These are phyloP conservation scores for Bombus turneri DNA, from an alignment of 1,140 invertebrate genomes.

Conservation along the genomic window DNA sequence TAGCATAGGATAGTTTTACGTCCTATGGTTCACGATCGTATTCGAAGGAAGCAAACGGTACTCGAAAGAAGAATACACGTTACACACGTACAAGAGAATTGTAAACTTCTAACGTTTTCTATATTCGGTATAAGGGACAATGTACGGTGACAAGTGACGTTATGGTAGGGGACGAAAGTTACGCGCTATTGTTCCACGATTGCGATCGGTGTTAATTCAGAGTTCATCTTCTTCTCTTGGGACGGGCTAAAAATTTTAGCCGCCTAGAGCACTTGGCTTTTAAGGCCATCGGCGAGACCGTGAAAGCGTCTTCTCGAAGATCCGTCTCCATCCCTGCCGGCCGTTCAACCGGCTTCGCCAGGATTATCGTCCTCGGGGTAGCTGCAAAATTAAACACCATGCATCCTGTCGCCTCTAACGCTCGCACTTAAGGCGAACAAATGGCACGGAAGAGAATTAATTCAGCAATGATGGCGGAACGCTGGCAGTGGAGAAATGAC, in stretches of 20 bases:
- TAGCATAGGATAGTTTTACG: no score
- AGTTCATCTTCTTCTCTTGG: slow-evolving; percentile 55
- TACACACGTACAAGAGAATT: neutral
- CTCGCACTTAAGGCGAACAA: slow-evolving; percentile 5
- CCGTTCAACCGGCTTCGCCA: slow-evolving; percentile 67
- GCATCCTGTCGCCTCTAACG: slow-evolving; percentile 34
- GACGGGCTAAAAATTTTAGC: slow-evolving; percentile 69
- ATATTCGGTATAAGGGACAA: neutral
- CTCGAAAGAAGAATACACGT: no score
- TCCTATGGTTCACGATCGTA: no score
- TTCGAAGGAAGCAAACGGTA: no score
- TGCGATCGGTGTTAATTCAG: neutral
- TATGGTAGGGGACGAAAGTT: neutral
- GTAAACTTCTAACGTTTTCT: neutral
- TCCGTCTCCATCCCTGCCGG: slow-evolving; percentile 74
- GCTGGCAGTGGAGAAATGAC: slow-evolving; percentile 20
- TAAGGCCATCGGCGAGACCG: slow-evolving; percentile 71
- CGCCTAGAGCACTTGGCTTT: slow-evolving; percentile 69
- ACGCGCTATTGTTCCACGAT: neutral
- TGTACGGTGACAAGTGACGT: neutral
- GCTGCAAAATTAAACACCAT: slow-evolving; percentile 67
- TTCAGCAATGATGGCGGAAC: neutral
- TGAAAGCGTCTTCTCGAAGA: slow-evolving; percentile 75
- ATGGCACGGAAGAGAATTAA: slow-evolving; percentile 27
- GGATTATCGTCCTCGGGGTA: slow-evolving; percentile 55